Conservation (phyloP, 2,797 vertebrate species). For the Molothrus ater region DNA sequence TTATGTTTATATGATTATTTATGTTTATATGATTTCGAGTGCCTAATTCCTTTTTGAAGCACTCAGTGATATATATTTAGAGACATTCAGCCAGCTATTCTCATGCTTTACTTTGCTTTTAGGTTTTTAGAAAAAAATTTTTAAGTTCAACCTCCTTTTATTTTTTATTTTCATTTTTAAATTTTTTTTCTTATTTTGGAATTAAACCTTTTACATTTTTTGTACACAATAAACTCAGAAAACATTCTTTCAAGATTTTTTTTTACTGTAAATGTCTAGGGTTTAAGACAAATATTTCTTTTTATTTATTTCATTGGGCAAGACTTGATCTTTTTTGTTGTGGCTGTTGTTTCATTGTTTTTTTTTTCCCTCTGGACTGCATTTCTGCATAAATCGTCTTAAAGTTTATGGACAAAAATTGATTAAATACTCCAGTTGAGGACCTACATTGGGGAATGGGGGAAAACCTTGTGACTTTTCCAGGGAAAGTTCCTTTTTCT, state of each 20-base stretch:
- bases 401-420: background rate
- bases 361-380: background rate
- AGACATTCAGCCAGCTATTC: background rate
- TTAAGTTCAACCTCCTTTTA: background rate
- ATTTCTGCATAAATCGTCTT: background rate
- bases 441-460: background rate
- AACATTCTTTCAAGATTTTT: background rate
- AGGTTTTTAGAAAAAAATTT: background rate
- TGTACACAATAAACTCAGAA: background rate
- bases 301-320: background rate
- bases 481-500: background rate
- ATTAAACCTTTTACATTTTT: background rate
- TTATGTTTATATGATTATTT: background rate
- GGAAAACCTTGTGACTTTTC: background rate
- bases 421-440: background rate
- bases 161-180: no score
- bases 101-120: background rate
- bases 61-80: background rate
- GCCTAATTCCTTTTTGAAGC: background rate
- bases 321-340: background rate
- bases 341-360: fast-evolving
- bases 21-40: background rate
- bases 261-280: background rate
- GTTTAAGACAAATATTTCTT: background rate
- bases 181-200: background rate